Conservation (phyloP, 2,113 vertebrate genomes). For the Lophotis ruficrista region DNA sequence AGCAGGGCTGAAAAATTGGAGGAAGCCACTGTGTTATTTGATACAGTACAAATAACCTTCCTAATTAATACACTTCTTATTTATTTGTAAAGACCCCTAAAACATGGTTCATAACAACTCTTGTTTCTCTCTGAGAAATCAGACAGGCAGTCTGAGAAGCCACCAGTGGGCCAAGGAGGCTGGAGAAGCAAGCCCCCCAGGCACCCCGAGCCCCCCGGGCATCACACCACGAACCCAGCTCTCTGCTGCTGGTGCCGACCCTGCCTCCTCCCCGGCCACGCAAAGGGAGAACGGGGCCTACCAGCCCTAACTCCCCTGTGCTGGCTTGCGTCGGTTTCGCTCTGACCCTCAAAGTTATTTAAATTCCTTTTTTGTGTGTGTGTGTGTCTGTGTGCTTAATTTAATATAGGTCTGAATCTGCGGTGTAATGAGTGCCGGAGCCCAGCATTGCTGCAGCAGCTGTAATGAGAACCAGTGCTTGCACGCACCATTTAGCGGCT, state of each 20-base stretch:
- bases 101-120: not conserved
- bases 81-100: not conserved
- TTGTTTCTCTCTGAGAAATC: not conserved
- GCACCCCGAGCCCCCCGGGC: fast-evolving
- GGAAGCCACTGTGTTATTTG: not conserved
- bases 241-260: not conserved
- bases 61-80: not conserved
- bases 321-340: constrained; percentile 20
- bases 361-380: not conserved
- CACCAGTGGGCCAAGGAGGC: fast-evolving
- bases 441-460: not conserved
- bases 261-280: not conserved
- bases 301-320: not conserved
- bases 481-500: not conserved
- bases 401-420: constrained; percentile 36
- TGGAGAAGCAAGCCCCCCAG: not conserved
- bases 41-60: not conserved
- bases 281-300: not conserved
- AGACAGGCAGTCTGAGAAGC: not conserved
- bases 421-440: constrained; percentile 47
- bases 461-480: constrained; percentile 50
- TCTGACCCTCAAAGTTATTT: constrained; percentile 43
- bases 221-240: not conserved
- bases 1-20: not conserved
- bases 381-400: constrained; percentile 11